These are phyloP conservation scores for Chaetogeoica ovagalla DNA, from an alignment of 2,888 invertebrate species.

Conservation along the genomic window DNA sequence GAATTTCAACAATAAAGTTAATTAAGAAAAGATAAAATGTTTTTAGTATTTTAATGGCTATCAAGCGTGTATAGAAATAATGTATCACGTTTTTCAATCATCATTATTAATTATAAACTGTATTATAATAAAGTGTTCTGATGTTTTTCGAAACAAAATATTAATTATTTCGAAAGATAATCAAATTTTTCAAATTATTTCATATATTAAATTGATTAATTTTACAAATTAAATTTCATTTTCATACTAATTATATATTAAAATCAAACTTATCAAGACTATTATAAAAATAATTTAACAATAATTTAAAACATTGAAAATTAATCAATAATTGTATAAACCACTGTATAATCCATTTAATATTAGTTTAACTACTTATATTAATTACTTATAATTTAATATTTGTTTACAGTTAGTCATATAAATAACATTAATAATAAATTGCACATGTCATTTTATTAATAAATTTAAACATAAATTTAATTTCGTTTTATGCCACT, in stretches of 20 bases:
- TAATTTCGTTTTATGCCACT: not conserved
- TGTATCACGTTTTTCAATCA: not conserved
- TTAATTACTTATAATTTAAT: not conserved
- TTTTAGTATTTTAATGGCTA: not conserved
- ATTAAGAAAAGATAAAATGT: not conserved
- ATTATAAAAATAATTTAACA: constrained; percentile 9
- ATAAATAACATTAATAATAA: not conserved
- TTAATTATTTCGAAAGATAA: not conserved
- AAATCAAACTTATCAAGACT: not conserved
- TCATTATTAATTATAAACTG: too few relatives aligned
- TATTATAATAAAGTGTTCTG: not conserved
- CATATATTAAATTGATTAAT: not conserved
- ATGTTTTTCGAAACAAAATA: too few relatives aligned
- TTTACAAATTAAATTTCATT: not conserved
- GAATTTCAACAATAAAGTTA: not conserved
- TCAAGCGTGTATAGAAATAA: not conserved
- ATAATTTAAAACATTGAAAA: not conserved
- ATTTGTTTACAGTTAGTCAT: not conserved
- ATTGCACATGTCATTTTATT: not conserved
- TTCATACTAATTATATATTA: not conserved
- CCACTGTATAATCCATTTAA: constrained; percentile 2
- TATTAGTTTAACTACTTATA: not conserved
- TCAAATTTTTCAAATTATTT: not conserved
- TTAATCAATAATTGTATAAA: not conserved
- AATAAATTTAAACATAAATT: not conserved